Conservation (phyloP, 1,140 invertebrate genomes). For the Neodiprion lecontei region DNA sequence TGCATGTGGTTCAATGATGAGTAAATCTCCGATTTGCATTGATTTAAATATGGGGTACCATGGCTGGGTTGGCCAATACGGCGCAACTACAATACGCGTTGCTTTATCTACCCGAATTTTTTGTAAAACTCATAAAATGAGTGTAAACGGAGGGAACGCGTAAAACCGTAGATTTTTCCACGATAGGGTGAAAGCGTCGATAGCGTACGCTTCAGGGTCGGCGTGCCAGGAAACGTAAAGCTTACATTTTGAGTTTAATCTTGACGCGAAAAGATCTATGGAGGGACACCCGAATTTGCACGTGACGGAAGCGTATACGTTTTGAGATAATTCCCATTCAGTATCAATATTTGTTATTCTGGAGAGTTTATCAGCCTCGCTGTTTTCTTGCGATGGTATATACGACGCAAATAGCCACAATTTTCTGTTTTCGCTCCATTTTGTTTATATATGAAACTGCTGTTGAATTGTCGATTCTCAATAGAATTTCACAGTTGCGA, state of each 20-base stretch:
- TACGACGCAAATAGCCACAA: neutral
- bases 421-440: neutral
- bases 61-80: slow-evolving; percentile 9
- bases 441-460: slow-evolving; percentile 13
- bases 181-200: slow-evolving; percentile 14
- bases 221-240: slow-evolving; percentile 3
- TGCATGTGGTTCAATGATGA: neutral
- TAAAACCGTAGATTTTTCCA: slow-evolving; percentile 9
- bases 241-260: slow-evolving; percentile 13
- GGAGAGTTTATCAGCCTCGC: neutral
- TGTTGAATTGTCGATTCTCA: slow-evolving; percentile 17
- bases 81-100: neutral
- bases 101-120: neutral
- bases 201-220: slow-evolving; percentile 10
- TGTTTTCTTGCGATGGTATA: neutral
- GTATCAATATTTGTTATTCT: neutral
- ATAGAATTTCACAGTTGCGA: neutral
- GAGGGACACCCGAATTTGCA: neutral
- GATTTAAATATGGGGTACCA: slow-evolving; percentile 13
- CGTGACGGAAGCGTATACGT: neutral
- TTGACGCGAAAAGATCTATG: slow-evolving; percentile 11
- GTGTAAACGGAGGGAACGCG: slow-evolving; percentile 16
- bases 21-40: neutral
- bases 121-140: slow-evolving; percentile 8
- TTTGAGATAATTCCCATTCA: neutral